phyloP scores from a whole-genome alignment of 1,140 invertebrate genomes.

The Aphis craccivora region DNA sequence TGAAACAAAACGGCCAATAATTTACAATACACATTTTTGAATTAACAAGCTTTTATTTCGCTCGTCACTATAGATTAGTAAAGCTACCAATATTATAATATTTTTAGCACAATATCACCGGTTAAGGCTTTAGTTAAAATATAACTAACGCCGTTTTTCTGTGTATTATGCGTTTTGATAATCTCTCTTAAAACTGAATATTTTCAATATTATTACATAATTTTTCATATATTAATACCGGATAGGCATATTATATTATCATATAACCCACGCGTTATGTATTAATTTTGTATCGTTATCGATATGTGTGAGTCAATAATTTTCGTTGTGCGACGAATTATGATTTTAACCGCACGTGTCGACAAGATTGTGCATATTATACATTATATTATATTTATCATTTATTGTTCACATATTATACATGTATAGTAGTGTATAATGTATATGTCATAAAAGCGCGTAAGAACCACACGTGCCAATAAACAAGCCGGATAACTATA shows the following conservation, averaged over 20 bases:
- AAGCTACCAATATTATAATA: neutral
- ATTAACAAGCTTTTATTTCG: neutral
- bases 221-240: neutral
- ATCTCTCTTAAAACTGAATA: too few relatives aligned
- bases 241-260: neutral
- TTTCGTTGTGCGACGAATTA: neutral
- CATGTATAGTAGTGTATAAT: neutral
- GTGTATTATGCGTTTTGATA: too few relatives aligned
- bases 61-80: neutral
- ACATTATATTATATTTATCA: neutral
- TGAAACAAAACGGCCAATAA: neutral
- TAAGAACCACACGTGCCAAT: neutral
- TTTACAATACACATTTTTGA: neutral
- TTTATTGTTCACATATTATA: neutral
- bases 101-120: too few relatives aligned
- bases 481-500: neutral
- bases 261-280: neutral
- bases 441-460: neutral
- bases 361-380: neutral
- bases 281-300: neutral
- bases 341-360: neutral
- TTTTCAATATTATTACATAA: too few relatives aligned
- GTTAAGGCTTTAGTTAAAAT: too few relatives aligned
- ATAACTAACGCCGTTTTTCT: too few relatives aligned
- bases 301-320: neutral